Evolutionary conservation across 2,113 vertebrate genomes (phyloP).

Genomic region (Thamnaconus septentrionalis): DNA sequence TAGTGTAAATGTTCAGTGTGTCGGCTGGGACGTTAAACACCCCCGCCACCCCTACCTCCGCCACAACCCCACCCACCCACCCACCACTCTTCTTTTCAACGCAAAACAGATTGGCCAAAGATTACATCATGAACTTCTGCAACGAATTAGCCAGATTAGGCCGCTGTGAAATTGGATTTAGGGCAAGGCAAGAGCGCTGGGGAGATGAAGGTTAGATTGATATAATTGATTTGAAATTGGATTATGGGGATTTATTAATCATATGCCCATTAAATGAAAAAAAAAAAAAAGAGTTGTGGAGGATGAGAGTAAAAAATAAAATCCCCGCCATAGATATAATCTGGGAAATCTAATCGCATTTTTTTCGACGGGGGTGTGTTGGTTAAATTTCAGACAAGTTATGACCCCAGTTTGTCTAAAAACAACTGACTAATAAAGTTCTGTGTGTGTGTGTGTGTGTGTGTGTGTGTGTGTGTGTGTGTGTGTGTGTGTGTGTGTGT

Average conservation of each 20-base stretch:
- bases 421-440: conserved; percentile 25
- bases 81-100: conserved; percentile 33
- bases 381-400: conserved; percentile 27
- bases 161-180: conserved; percentile 72
- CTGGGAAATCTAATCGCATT: conserved; percentile 31
- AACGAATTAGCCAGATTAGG: conserved; percentile 76
- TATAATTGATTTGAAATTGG: conserved; percentile 71
- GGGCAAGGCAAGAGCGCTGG: conserved; percentile 54
- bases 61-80: no score
- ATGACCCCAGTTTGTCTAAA: conserved; percentile 6
- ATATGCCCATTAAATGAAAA: conserved; percentile 15
- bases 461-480: neutral
- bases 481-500: neutral
- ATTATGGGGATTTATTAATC: conserved; percentile 68
- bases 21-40: conserved; percentile 57
- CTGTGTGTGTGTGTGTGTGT: neutral
- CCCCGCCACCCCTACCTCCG: neutral
- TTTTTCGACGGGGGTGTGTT: conserved; percentile 9
- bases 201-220: conserved; percentile 71
- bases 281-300: no score
- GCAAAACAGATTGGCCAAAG: conserved; percentile 63
- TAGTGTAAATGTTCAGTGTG: conserved; percentile 54
- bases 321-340: conserved; percentile 39
- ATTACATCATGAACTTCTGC: conserved; percentile 76
- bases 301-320: neutral